Base-by-base conservation (phyloP, 92 coral and sea anemone species). In the Paragorgia papillata region DNA sequence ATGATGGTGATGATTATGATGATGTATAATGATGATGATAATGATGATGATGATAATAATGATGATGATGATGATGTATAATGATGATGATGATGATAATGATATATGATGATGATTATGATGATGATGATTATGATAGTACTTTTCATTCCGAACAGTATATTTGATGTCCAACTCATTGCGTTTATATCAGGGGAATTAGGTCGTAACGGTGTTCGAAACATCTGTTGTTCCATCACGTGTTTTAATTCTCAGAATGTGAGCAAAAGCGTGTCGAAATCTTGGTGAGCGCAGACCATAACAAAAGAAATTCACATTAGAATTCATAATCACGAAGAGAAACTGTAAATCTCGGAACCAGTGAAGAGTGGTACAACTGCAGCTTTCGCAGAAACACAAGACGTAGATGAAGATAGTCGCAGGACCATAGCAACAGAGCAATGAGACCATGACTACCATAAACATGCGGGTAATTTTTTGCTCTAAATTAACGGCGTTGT, bases 331-430 rank as follows among this genome's bases (percentile, higher is more conserved):
- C 74, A 91, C 88, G 73, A 93, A 82, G 59, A 93, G 82, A 74
- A 88, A 87, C 80, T 88, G 90, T 62, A 93, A 70, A 85, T 93
- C 96, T 76, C 97, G 91, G 58, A 96, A 84, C 97, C 90, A 85
- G 60, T 85, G 80, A 22, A 82, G 70, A 8, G 89, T 81, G n/a
- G 80, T 69, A 30, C 97, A 93, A 62, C 83, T 80, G 67, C 97
- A 93, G 0, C 75, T 53, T 61, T 63, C 58, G 48, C 97, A 93
- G 75, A 93, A 69, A 77, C 87, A 91, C 68, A 91, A 85, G 73
- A 85, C 59, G 68, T 93, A 93, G 35, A 91, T 88, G 31, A 84
- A 80, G 40, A 84, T 90, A 32, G 91, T 85, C 4, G 97, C 88
- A 18, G 94, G 90, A 57, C 89, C 74, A 57, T 93, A 93, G 68